Percentiles rank a stretch among this genome's conserved stretches.
These are phyloP conservation scores for Spatula versicolor DNA, from an alignment of 2,797 vertebrate species.

Conservation along the genomic window DNA sequence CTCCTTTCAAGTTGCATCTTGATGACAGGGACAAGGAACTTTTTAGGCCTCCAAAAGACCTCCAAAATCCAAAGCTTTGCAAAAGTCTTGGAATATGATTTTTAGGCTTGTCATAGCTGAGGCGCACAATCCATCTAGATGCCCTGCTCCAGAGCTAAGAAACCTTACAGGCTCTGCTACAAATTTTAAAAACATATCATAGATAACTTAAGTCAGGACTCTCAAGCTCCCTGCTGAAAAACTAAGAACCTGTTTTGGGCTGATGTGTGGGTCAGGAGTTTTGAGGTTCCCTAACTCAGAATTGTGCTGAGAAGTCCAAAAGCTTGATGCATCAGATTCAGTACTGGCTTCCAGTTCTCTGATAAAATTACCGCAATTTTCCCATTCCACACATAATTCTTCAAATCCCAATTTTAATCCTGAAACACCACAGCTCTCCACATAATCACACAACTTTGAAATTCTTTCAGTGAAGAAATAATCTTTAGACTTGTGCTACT, in stretches of 20 bases:
- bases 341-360: not conserved
- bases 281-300: not conserved
- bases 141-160: not conserved
- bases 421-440: not conserved
- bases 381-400: not conserved
- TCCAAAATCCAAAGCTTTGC: not conserved
- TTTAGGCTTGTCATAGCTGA: not conserved
- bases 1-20: not conserved
- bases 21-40: not conserved
- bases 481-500: not conserved
- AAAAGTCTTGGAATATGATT: not conserved
- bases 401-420: not conserved
- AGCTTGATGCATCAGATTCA: not conserved
- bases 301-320: not conserved
- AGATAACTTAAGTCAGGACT: not conserved
- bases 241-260: not conserved
- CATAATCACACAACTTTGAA: not conserved
- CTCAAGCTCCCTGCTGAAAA: not conserved
- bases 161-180: not conserved
- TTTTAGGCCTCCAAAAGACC: not conserved
- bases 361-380: not conserved
- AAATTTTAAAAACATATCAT: not conserved
- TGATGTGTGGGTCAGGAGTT: accelerated
- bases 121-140: not conserved
- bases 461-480: not conserved